phyloP scores from a whole-genome alignment of 35 echinoderm and acorn worm genomes.

The Eucidaris tribuloides region DNA sequence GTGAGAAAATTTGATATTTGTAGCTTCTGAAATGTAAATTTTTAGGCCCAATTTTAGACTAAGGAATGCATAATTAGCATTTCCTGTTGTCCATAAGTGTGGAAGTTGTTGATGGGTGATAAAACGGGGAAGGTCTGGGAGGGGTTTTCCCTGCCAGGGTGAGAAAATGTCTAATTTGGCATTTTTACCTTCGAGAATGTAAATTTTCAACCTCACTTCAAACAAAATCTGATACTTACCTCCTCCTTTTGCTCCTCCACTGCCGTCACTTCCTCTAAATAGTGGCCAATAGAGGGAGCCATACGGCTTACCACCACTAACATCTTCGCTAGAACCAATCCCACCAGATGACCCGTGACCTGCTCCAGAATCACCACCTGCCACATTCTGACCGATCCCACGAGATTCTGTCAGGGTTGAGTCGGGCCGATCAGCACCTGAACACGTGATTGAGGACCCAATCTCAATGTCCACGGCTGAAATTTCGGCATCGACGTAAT shows the following conservation, averaged over 20 bases:
- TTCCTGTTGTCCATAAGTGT: too few species aligned
- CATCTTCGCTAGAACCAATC: conserved; percentile 1
- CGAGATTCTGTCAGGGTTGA: conserved; percentile 45
- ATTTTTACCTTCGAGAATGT: too few species aligned
- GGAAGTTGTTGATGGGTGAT: too few species aligned
- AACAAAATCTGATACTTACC: too few species aligned
- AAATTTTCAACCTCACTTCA: too few species aligned
- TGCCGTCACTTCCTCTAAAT: conserved; percentile 56
- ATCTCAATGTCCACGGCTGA: conserved; percentile 64
- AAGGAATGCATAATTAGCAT: too few species aligned
- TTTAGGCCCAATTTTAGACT: too few species aligned
- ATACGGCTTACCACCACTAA: conserved; percentile 59
- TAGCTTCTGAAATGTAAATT: too few species aligned
- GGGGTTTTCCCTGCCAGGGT: too few species aligned
- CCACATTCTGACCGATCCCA: conserved; percentile 29
- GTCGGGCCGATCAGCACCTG: conserved; percentile 27
- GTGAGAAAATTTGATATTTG: too few species aligned
- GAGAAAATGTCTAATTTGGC: too few species aligned
- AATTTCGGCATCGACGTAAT: conserved; percentile 41
- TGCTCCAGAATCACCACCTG: conserved; percentile 53
- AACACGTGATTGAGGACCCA: conserved; percentile 49
- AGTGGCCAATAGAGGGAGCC: conserved; percentile 74
- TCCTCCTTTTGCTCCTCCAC: conserved; percentile 31
- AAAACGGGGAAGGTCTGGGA: too few species aligned
- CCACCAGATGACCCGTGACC: conserved; percentile 88